These are phyloP conservation scores for Micromussa lordhowensis DNA, from an alignment of 92 coral and sea anemone genomes.

Conservation along the genomic window DNA sequence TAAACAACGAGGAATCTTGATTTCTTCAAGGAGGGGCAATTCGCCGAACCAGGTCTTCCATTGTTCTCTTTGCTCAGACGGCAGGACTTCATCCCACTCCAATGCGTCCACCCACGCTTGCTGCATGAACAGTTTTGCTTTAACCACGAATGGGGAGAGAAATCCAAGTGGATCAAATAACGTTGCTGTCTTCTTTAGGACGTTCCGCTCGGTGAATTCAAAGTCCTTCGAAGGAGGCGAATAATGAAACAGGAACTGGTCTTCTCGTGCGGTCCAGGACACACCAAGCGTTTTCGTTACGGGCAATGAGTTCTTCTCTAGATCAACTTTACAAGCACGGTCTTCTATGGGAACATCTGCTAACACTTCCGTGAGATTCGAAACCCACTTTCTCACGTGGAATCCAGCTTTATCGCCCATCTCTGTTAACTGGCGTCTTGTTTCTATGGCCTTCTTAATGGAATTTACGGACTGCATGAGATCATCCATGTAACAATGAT, in stretches of 20 bases:
- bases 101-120: constrained; percentile 58
- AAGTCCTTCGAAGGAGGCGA: constrained; percentile 46
- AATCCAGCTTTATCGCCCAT: constrained; percentile 34
- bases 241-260: constrained; percentile 40
- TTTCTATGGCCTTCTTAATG: constrained; percentile 9
- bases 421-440: constrained; percentile 25
- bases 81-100: constrained; percentile 47
- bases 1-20: constrained; percentile 55
- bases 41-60: constrained; percentile 64
- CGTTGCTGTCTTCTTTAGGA: constrained; percentile 49
- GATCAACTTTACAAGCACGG: constrained; percentile 31
- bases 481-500: constrained; percentile 56
- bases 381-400: constrained; percentile 37
- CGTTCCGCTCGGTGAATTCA: constrained; percentile 38
- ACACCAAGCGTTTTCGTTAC: constrained; percentile 41
- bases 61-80: constrained; percentile 5
- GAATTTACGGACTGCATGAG: constrained; percentile 35
- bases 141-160: constrained; percentile 24
- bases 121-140: constrained; percentile 55
- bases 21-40: constrained; percentile 33
- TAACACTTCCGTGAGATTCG: constrained; percentile 21
- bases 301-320: constrained; percentile 26
- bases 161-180: constrained; percentile 57
- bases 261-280: constrained; percentile 29
- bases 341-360: constrained; percentile 29